Conservation (phyloP, 2,113 vertebrate species). For the Phylloscopus trochiloides region DNA sequence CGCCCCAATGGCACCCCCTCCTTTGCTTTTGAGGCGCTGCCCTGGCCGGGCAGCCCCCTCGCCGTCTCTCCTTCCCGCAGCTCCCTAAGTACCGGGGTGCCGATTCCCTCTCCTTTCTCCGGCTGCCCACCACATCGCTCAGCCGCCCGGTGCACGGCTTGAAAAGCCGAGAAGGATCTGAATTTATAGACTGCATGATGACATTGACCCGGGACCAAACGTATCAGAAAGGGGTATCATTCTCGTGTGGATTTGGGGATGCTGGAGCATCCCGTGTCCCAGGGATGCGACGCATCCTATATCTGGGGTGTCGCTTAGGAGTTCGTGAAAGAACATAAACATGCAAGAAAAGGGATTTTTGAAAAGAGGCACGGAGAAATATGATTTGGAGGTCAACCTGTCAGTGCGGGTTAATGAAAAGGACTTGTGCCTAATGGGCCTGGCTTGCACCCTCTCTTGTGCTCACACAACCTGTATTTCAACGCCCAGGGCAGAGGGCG, state of each 20-base stretch:
- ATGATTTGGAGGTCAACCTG: constrained; percentile 51
- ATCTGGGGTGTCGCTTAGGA: rapidly evolving
- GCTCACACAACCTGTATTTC: background rate
- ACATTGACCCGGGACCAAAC: background rate
- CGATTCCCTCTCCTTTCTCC: background rate
- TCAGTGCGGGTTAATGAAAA: constrained; percentile 42
- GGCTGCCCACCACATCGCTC: background rate
- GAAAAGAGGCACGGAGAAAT: background rate
- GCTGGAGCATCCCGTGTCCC: background rate
- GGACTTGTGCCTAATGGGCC: constrained; percentile 8
- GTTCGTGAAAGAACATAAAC: rapidly evolving
- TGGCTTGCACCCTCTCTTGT: background rate
- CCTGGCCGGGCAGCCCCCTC: background rate
- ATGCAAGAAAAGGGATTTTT: background rate
- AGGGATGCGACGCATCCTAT: rapidly evolving
- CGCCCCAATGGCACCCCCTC: background rate
- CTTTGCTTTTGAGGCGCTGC: background rate
- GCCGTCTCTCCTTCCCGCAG: background rate
- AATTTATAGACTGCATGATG: constrained; percentile 28
- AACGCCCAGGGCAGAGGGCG: background rate
- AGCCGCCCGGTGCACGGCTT: background rate
- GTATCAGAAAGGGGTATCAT: background rate
- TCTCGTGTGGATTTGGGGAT: background rate
- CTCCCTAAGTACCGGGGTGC: background rate
- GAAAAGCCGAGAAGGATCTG: background rate